A percentile compares a stretch with the other conserved stretches of the same genome.
Conservation (phyloP, 2,113 vertebrate genomes). For the Illadopsis cleaveri region DNA sequence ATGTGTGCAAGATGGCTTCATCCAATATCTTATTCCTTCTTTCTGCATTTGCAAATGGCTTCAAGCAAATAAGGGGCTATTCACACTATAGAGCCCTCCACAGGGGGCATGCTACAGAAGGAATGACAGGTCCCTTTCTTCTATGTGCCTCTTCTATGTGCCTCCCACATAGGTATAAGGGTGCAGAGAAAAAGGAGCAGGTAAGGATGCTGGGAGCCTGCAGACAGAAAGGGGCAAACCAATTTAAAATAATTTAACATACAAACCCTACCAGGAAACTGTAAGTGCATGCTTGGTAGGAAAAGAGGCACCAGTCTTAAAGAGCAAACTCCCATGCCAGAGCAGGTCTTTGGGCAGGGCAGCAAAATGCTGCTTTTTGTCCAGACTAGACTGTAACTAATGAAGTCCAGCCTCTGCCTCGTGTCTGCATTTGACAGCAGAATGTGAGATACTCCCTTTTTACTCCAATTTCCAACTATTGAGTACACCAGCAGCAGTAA, state of each 20-base stretch:
- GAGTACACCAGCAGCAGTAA: background rate
- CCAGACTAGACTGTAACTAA: background rate
- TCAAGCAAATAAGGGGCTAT: background rate
- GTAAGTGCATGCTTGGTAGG: fast-evolving
- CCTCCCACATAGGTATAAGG: background rate
- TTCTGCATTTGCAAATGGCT: background rate
- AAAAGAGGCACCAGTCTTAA: background rate
- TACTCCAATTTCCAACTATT: background rate
- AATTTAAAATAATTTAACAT: background rate
- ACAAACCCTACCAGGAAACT: background rate
- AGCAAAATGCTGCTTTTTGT: background rate
- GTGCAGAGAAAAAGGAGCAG: background rate
- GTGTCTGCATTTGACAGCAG: background rate
- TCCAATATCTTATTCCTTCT: background rate
- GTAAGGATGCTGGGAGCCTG: background rate
- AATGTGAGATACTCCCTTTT: background rate
- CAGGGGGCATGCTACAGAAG: background rate
- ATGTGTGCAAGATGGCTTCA: background rate
- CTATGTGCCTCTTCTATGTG: too few relatives aligned
- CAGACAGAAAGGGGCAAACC: background rate
- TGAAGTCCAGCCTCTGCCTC: background rate
- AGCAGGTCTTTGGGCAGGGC: background rate
- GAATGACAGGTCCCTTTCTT: background rate
- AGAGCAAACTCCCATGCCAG: background rate
- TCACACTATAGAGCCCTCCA: background rate